Percentiles rank a stretch among this genome's conserved stretches.
Evolutionary conservation across 2,113 vertebrate species (phyloP).

Genomic region (Rhagologus leucostigma): DNA sequence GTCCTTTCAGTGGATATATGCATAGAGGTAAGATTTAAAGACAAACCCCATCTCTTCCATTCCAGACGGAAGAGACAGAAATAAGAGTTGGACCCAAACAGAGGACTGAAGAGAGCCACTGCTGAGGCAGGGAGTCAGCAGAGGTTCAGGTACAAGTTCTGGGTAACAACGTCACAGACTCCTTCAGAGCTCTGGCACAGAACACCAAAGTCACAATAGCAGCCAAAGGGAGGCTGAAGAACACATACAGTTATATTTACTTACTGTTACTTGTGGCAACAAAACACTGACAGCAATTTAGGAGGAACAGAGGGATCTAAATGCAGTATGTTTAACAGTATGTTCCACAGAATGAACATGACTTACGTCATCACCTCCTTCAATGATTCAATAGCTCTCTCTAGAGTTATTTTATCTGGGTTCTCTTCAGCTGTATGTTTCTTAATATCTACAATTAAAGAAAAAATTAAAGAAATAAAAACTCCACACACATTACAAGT

Average conservation of each 20-base stretch:
- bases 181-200: background rate
- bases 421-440: conserved; percentile 95
- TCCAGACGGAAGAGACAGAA: background rate
- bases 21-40: background rate
- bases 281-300: background rate
- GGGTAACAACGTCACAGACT: fast-evolving
- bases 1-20: background rate
- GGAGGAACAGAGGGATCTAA: background rate
- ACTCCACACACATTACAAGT: background rate
- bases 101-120: background rate
- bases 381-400: conserved; percentile 92
- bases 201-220: background rate
- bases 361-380: conserved; percentile 99
- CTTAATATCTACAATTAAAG: conserved; percentile 83
- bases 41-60: background rate
- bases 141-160: background rate
- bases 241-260: background rate
- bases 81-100: background rate
- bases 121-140: background rate
- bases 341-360: background rate
- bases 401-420: conserved; percentile 91
- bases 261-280: background rate
- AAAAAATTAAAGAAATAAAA: background rate
- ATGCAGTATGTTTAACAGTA: background rate
- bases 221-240: background rate